Percentiles rank a stretch among this genome's conserved stretches.
These are phyloP conservation scores for Gryllus longicercus DNA, from an alignment of 2,888 invertebrate species.

Conservation along the genomic window DNA sequence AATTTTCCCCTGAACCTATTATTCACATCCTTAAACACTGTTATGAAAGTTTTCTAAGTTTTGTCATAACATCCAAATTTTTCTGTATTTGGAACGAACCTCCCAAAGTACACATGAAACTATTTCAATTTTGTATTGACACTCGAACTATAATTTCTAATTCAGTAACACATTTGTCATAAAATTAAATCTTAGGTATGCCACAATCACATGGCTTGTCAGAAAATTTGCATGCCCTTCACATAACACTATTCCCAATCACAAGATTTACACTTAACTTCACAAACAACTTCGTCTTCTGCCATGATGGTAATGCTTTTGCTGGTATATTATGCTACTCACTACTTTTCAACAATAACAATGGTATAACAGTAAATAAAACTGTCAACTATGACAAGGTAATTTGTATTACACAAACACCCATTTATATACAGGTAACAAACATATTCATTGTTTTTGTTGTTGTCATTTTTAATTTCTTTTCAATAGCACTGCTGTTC, in stretches of 20 bases:
- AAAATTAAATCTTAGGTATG: neutral
- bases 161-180: neutral
- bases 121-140: neutral
- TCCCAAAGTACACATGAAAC: neutral
- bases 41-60: too few relatives aligned
- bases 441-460: neutral
- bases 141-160: neutral
- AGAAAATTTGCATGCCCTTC: neutral
- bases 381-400: slow-evolving; percentile 21
- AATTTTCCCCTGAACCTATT: too few relatives aligned
- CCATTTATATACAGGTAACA: neutral
- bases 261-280: neutral
- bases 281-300: neutral
- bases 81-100: too few relatives aligned
- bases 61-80: too few relatives aligned
- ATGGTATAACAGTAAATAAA: neutral
- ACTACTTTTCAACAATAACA: neutral
- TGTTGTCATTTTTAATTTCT: neutral
- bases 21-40: too few relatives aligned
- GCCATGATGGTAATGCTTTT: neutral
- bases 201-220: slow-evolving; percentile 17
- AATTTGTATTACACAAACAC: neutral
- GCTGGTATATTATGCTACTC: neutral
- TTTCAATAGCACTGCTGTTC: neutral
- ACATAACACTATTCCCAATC: neutral